Evolutionary conservation across 2,888 invertebrate genomes (phyloP).

Genomic region (Lepidonotus clava): DNA sequence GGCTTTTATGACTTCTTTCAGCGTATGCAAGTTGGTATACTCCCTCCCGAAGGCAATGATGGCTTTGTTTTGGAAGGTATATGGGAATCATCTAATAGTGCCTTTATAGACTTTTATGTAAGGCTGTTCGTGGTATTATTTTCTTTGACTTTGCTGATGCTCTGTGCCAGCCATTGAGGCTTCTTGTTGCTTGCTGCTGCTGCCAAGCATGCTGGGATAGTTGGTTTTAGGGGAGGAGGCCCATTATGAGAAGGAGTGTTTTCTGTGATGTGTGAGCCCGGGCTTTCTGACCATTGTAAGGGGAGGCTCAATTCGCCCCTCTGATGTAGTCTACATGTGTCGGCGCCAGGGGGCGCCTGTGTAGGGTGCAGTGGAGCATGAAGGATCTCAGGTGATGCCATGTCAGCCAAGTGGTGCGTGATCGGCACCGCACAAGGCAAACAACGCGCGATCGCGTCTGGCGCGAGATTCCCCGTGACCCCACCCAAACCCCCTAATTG

Average conservation of each 20-base stretch:
- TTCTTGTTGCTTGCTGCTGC: neutral
- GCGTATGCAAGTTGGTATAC: too few relatives aligned
- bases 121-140: neutral
- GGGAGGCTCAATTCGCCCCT: neutral
- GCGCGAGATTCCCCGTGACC: neutral
- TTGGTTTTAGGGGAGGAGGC: neutral
- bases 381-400: neutral
- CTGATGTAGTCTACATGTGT: neutral
- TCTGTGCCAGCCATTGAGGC: neutral
- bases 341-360: neutral
- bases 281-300: neutral
- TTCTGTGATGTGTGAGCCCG: neutral
- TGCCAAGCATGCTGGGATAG: too few relatives aligned
- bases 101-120: neutral
- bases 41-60: too few relatives aligned
- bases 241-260: slow-evolving; percentile 8
- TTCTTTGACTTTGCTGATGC: neutral
- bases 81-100: neutral
- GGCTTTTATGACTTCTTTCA: neutral
- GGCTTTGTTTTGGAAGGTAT: too few relatives aligned
- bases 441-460: neutral
- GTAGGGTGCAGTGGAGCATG: slow-evolving; percentile 8
- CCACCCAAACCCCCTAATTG: too few relatives aligned
- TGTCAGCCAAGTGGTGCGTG: neutral
- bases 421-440: neutral